Base-by-base conservation (phyloP, 2,113 vertebrate species). In the Acanthisitta chloris region DNA sequence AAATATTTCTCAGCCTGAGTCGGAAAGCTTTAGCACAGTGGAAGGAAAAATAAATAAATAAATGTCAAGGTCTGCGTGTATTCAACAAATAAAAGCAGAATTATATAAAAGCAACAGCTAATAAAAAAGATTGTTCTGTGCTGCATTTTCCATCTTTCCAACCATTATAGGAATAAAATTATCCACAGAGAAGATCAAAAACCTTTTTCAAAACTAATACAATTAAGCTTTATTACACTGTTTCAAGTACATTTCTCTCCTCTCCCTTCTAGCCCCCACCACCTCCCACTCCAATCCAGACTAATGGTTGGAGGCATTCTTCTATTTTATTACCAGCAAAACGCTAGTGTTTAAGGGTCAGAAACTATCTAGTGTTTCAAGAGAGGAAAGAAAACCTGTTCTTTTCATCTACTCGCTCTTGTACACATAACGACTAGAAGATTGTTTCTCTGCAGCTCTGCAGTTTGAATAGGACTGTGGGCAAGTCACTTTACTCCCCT, bases 91-190 rank as follows among this genome's bases (percentile, higher is more conserved):
- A 96, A 96, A 97, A 96, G 94, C 57, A 81, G 94, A 97, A 97
- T 94, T 95, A 96, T 74, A 97, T 96, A 96, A 98, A 97, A 98
- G 97, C 97, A 96, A 85, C 76, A 96, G 95, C 96, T 97, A 97
- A 98, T 97, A 97, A 97, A 97, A 97, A 97, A 97, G 92, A 97
- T 91, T 93, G 97, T 97, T 73, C 81, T 69, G 92, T 73, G 66
- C 91, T 93, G 54, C 52, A 74, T 94, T 98, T 97, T 96, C 96
- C 76, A 95, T 96, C 97, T 96, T 97, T 94, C 97, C 96, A 97
- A 88, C 94, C 91, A 92, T 96, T 97, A 97, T 25, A 84, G 88
- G 95, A 97, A 97, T 96, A 98, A 97, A 97, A 96, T 98, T 96
- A 97, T 96, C 96, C 92, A 95, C n/a, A 23, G 94, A 94, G 95